Evolutionary conservation across 2,888 invertebrate genomes (phyloP).

Genomic region (Cheilosia grossa): DNA sequence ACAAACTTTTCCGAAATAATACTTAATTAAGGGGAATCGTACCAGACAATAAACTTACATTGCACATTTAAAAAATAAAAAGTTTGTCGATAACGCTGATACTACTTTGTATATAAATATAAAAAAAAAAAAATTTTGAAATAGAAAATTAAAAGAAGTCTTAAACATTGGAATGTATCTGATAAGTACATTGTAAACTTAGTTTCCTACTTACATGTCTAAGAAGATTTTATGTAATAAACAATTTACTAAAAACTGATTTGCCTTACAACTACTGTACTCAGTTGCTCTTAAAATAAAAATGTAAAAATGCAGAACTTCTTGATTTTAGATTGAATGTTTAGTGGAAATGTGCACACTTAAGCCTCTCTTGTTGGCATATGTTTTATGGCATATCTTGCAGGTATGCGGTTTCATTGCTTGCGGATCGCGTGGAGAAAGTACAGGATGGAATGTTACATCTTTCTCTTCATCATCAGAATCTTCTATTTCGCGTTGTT

Average conservation of each 20-base stretch:
- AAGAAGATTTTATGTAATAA: background rate
- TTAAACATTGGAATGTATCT: slow-evolving; percentile 50
- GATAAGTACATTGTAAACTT: slow-evolving; percentile 24
- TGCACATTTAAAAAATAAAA: slow-evolving; percentile 31
- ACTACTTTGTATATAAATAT: slow-evolving; percentile 14
- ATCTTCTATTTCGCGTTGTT: slow-evolving; percentile 35
- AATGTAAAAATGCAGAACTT: background rate
- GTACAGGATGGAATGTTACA: slow-evolving; percentile 35
- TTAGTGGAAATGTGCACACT: slow-evolving; percentile 50
- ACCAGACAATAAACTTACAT: slow-evolving; percentile 19
- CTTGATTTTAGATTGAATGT: slow-evolving; percentile 13
- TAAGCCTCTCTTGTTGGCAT: slow-evolving; percentile 57
- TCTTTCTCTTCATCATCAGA: slow-evolving; percentile 63
- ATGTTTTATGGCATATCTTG: slow-evolving; percentile 57
- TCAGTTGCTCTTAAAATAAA: slow-evolving; percentile 32
- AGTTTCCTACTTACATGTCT: slow-evolving; percentile 9
- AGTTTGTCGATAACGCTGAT: background rate
- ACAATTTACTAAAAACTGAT: slow-evolving; percentile 33
- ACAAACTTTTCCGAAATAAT: background rate
- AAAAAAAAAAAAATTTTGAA: slow-evolving; percentile 4
- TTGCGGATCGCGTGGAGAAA: slow-evolving; percentile 10
- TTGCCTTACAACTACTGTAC: slow-evolving; percentile 32
- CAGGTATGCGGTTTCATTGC: slow-evolving; percentile 46
- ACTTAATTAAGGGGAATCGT: background rate
- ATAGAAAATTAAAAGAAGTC: slow-evolving; percentile 14